phyloP scores from a whole-genome alignment of 2,113 vertebrate species.

The Caretta caretta region DNA sequence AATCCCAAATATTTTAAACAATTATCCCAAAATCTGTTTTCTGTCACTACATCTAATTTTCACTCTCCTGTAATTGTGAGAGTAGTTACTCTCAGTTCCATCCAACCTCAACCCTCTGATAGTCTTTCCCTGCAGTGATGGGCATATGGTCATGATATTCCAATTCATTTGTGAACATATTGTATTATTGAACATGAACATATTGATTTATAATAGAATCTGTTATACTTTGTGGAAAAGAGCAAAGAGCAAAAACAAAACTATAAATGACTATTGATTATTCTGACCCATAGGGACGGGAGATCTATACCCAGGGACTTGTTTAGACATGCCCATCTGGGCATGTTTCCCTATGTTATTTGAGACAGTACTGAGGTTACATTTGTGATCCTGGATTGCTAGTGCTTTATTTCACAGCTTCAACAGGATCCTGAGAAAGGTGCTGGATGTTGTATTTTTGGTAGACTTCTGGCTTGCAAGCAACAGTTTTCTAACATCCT shows the following conservation, averaged over 20 bases:
- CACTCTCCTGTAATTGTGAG: not conserved
- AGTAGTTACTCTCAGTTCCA: conserved; percentile 17
- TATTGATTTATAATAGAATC: not conserved
- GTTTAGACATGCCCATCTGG: not conserved
- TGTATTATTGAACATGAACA: not conserved
- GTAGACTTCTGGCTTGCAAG: not conserved
- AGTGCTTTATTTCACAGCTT: not conserved
- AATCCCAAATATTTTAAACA: not conserved
- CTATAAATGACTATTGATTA: not conserved
- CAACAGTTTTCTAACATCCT: not conserved
- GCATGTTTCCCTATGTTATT: not conserved
- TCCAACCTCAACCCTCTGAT: not conserved
- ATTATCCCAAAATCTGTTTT: not conserved
- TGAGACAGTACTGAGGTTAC: too few species aligned
- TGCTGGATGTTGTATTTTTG: not conserved
- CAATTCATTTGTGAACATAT: not conserved
- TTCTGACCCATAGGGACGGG: not conserved
- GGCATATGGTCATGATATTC: conserved; percentile 5
- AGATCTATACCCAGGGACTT: not conserved
- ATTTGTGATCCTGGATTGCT: not conserved
- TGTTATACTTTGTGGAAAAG: conserved; percentile 13
- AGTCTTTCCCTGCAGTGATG: conserved; percentile 10
- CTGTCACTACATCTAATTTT: not conserved
- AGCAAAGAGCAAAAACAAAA: not conserved
- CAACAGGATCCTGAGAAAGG: not conserved